These are phyloP conservation scores for Disparrhopalites patrizii DNA, from an alignment of 2,888 invertebrate genomes.

Conservation along the genomic window DNA sequence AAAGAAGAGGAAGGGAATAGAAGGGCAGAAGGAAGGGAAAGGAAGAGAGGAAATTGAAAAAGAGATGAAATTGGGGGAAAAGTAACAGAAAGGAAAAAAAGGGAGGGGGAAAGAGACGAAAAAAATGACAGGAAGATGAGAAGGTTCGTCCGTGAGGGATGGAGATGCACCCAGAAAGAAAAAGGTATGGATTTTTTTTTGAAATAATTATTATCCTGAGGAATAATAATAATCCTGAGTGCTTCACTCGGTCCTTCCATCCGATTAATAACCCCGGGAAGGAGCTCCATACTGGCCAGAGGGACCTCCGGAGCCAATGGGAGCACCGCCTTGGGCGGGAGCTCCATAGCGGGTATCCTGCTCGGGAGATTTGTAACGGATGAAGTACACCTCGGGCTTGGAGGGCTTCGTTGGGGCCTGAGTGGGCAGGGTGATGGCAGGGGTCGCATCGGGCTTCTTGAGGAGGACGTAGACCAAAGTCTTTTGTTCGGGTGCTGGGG, in stretches of 20 bases:
- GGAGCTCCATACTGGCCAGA: slow-evolving; percentile 25
- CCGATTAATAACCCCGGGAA: neutral
- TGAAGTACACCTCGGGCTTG: slow-evolving; percentile 87
- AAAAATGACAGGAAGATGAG: neutral
- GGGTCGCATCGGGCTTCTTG: slow-evolving; percentile 79
- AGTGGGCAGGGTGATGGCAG: slow-evolving; percentile 71
- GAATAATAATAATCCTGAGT: too few relatives aligned
- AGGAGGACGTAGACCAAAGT: slow-evolving; percentile 83
- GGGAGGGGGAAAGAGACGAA: neutral
- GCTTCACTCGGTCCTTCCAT: too few relatives aligned
- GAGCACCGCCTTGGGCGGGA: slow-evolving; percentile 20
- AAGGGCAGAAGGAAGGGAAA: neutral
- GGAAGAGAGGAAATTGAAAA: neutral
- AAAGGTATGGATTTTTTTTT: neutral
- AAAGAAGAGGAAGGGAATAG: neutral
- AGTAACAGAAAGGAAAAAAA: neutral
- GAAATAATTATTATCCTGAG: slow-evolving; percentile 14
- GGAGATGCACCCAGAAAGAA: neutral
- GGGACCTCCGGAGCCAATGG: slow-evolving; percentile 14
- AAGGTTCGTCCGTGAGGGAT: neutral
- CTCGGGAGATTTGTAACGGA: slow-evolving; percentile 62
- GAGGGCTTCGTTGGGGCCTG: slow-evolving; percentile 74
- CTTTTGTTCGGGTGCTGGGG: slow-evolving; percentile 69
- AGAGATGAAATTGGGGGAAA: neutral
- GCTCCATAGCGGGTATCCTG: slow-evolving; percentile 13